Conservation (phyloP, 2,113 vertebrate genomes). For the Myotis brandtii region DNA sequence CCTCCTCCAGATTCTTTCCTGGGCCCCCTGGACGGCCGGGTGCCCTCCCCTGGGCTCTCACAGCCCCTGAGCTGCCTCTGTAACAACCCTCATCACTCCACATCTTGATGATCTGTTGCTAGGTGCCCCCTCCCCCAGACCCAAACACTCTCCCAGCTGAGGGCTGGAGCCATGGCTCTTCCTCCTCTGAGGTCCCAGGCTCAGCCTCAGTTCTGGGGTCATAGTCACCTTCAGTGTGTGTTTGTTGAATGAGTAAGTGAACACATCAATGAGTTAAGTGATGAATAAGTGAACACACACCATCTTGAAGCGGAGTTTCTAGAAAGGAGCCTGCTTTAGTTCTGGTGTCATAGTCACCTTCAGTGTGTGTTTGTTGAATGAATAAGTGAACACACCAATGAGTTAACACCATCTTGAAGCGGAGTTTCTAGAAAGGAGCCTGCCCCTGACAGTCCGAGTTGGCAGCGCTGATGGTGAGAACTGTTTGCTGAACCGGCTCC, state of each 20-base stretch:
- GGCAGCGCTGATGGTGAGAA: background rate
- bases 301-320: background rate
- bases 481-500: background rate
- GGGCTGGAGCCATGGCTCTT: background rate
- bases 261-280: too few species aligned
- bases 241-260: constrained; percentile 13
- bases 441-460: fast-evolving
- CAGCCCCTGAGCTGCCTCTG: background rate
- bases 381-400: background rate
- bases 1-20: background rate
- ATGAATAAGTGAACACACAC: background rate
- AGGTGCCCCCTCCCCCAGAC: too few species aligned
- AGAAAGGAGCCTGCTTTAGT: too few species aligned
- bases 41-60: background rate
- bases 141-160: fast-evolving
- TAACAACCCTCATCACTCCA: fast-evolving
- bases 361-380: background rate
- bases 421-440: background rate
- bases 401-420: background rate
- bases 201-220: background rate
- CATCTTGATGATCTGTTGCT: background rate
- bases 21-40: background rate
- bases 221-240: fast-evolving
- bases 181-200: background rate
- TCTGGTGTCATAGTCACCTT: background rate